These are phyloP conservation scores for Venturia canescens DNA, from an alignment of 1,140 invertebrate species.

Conservation along the genomic window DNA sequence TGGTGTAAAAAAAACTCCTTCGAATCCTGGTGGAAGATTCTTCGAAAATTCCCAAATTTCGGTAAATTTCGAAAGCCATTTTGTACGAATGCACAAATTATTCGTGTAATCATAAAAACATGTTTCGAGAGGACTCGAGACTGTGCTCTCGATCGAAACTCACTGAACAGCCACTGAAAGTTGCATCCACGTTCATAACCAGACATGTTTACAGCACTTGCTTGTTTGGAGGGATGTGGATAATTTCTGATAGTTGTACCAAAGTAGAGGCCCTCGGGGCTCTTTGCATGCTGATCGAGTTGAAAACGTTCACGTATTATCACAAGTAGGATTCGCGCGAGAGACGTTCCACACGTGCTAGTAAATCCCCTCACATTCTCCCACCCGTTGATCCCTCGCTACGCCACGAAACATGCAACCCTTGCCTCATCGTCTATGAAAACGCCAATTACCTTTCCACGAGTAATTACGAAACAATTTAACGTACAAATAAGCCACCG, in stretches of 20 bases:
- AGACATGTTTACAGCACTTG: constrained; percentile 8
- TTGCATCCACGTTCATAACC: background rate
- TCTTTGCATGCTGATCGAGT: constrained; percentile 32
- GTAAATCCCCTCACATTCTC: constrained; percentile 23
- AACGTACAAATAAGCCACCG: constrained; percentile 56
- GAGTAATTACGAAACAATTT: constrained; percentile 69
- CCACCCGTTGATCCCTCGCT: constrained; percentile 29
- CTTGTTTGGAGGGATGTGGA: constrained; percentile 18
- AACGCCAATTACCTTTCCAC: constrained; percentile 58
- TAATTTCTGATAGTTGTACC: constrained; percentile 38
- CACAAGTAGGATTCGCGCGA: constrained; percentile 10
- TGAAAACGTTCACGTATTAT: constrained; percentile 4
- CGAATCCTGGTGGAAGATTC: background rate
- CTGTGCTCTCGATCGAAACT: too few relatives aligned
- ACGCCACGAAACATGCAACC: constrained; percentile 64
- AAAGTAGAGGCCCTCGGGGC: constrained; percentile 24
- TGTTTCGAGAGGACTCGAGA: background rate
- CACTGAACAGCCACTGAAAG: background rate
- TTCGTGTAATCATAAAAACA: background rate
- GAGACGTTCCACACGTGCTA: constrained; percentile 37
- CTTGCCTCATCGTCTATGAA: constrained; percentile 56
- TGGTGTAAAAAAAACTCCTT: too few relatives aligned
- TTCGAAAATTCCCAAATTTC: background rate
- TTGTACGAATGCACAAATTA: background rate
- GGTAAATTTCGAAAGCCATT: background rate